Percentiles rank a stretch among this genome's conserved stretches.
Conservation (phyloP, 2,797 vertebrate species). For the Pseudotriccus pelzelni region DNA sequence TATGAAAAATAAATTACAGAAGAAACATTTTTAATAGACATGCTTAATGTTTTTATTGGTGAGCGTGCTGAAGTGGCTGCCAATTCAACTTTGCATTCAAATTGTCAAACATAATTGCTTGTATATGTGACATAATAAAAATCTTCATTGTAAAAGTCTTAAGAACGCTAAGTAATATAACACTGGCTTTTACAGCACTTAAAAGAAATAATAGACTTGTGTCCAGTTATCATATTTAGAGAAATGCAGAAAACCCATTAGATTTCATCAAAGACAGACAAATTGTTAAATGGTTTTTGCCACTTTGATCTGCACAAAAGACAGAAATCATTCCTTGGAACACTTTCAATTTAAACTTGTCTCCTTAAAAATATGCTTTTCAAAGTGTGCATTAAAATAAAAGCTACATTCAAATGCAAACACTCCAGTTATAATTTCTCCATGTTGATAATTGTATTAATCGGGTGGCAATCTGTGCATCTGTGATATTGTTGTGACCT, state of each 20-base stretch:
- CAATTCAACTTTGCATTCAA: constrained; percentile 56
- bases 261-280: constrained; percentile 65
- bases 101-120: constrained; percentile 69
- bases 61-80: constrained; percentile 41
- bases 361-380: constrained; percentile 64
- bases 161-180: constrained; percentile 52
- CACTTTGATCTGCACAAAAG: constrained; percentile 63
- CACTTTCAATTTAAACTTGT: constrained; percentile 36
- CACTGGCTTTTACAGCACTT: constrained; percentile 56
- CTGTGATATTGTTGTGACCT: constrained; percentile 37
- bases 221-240: constrained; percentile 56
- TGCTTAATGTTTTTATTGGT: constrained; percentile 55
- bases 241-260: constrained; percentile 64
- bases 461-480: constrained; percentile 31
- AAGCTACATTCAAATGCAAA: constrained; percentile 57
- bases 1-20: constrained; percentile 54
- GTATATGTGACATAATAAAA: constrained; percentile 54
- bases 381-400: constrained; percentile 58
- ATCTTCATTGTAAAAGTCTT: constrained; percentile 51
- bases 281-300: constrained; percentile 61
- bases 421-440: constrained; percentile 39
- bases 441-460: constrained; percentile 67
- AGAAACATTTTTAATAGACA: constrained; percentile 59
- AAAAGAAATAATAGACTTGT: constrained; percentile 67
- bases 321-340: constrained; percentile 52